Evolutionary conservation across 2,797 vertebrate genomes (phyloP).

Genomic region (Lagorchestes hirsutus): DNA sequence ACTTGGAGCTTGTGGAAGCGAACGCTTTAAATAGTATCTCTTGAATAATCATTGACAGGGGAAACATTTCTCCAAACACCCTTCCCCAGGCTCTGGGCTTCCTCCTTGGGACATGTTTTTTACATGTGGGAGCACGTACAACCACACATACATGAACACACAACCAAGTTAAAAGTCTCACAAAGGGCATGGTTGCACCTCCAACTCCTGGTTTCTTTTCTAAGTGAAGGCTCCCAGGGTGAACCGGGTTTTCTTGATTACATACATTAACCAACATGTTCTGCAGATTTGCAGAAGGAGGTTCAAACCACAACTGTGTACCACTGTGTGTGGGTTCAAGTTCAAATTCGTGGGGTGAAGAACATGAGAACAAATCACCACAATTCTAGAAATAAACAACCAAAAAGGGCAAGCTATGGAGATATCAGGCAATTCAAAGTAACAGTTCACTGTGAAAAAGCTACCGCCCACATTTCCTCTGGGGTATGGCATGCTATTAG

Average conservation of each 20-base stretch:
- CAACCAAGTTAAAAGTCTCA: background rate
- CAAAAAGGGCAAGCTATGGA: background rate
- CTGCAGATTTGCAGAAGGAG: background rate
- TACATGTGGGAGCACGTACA: background rate
- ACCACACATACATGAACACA: background rate
- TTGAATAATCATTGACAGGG: conserved; percentile 29
- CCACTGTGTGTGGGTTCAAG: background rate
- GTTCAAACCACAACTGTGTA: background rate
- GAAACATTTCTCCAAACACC: conserved; percentile 7
- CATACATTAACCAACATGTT: background rate
- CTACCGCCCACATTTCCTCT: background rate
- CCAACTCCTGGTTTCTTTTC: conserved; percentile 18
- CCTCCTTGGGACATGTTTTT: background rate
- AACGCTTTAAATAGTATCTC: conserved; percentile 37
- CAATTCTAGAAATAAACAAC: background rate
- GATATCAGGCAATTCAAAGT: background rate
- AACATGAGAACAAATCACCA: background rate
- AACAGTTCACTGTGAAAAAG: background rate
- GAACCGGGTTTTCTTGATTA: background rate
- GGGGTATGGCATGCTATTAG: background rate
- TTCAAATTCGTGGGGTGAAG: conserved; percentile 21
- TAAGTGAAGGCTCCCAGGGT: background rate
- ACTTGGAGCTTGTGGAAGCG: conserved; percentile 40
- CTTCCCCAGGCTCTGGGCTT: background rate
- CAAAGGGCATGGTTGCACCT: background rate